Conservation (phyloP, 2,888 invertebrate genomes). For the Meiosimyza platycephala region DNA sequence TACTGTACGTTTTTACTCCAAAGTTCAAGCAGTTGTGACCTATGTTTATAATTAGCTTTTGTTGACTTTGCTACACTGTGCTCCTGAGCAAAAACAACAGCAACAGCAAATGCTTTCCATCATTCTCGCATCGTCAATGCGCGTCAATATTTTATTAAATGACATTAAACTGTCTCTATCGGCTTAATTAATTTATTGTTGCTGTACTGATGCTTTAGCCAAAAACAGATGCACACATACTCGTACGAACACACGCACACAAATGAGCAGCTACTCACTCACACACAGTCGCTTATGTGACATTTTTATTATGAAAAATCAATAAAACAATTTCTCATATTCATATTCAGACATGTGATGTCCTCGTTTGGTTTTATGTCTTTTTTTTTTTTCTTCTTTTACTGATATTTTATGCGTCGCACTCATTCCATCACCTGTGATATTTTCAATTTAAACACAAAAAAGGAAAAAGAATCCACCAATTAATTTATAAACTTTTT, state of each 20-base stretch:
- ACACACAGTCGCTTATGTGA: slow-evolving; percentile 47
- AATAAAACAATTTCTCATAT: slow-evolving; percentile 57
- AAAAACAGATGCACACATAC: background rate
- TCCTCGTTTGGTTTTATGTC: slow-evolving; percentile 43
- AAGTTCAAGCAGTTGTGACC: no score
- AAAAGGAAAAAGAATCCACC: background rate
- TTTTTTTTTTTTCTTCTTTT: slow-evolving; percentile 56
- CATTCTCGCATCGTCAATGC: slow-evolving; percentile 59
- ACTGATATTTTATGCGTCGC: background rate
- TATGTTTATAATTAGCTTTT: no score
- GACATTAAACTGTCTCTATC: slow-evolving; percentile 67
- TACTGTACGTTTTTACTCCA: no score
- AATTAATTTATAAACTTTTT: slow-evolving; percentile 20
- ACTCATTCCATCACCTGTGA: slow-evolving; percentile 15
- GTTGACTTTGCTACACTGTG: no score
- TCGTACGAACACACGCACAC: background rate
- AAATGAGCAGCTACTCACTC: slow-evolving; percentile 1
- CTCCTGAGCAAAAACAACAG: background rate
- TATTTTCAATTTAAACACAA: slow-evolving; percentile 18
- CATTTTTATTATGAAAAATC: slow-evolving; percentile 63
- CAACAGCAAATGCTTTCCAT: slow-evolving; percentile 47
- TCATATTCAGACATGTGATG: slow-evolving; percentile 54
- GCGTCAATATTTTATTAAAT: slow-evolving; percentile 66
- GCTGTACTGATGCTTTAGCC: slow-evolving; percentile 52
- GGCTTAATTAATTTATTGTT: slow-evolving; percentile 67